These are phyloP conservation scores for Eretmochelys imbricata DNA, from an alignment of 2,113 vertebrate species.

Conservation along the genomic window DNA sequence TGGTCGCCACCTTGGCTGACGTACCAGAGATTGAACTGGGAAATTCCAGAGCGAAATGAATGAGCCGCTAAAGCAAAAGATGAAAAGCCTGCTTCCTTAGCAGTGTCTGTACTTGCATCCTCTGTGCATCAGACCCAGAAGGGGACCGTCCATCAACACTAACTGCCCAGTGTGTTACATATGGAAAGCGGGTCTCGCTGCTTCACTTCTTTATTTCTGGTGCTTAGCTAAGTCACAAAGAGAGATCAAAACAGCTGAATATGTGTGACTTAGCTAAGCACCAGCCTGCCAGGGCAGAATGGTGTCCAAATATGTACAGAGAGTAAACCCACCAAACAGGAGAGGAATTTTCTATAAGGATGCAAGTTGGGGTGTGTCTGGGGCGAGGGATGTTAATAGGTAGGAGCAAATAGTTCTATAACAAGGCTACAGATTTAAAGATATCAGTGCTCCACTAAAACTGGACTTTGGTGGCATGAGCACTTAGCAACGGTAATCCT, in stretches of 20 bases:
- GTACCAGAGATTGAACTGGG: neutral
- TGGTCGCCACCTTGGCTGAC: neutral
- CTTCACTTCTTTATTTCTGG: no score
- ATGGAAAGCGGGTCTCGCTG: no score
- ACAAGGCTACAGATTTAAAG: neutral
- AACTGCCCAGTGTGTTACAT: no score
- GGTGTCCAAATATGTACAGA: no score
- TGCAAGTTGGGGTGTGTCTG: no score
- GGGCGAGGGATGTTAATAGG: no score
- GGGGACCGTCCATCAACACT: neutral
- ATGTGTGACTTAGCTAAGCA: neutral
- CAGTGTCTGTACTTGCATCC: neutral
- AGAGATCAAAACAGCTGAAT: neutral
- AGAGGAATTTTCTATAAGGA: neutral
- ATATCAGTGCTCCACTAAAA: neutral
- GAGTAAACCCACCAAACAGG: neutral
- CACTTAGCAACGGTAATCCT: neutral
- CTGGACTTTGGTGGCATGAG: neutral
- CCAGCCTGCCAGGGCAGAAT: no score
- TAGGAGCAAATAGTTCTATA: neutral
- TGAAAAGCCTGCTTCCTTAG: no score
- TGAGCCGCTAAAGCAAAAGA: neutral
- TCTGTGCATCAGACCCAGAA: neutral
- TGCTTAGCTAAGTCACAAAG: neutral
- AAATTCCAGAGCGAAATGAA: neutral